These are phyloP conservation scores for Sturmia bella DNA, from an alignment of 2,888 invertebrate species.

Conservation along the genomic window DNA sequence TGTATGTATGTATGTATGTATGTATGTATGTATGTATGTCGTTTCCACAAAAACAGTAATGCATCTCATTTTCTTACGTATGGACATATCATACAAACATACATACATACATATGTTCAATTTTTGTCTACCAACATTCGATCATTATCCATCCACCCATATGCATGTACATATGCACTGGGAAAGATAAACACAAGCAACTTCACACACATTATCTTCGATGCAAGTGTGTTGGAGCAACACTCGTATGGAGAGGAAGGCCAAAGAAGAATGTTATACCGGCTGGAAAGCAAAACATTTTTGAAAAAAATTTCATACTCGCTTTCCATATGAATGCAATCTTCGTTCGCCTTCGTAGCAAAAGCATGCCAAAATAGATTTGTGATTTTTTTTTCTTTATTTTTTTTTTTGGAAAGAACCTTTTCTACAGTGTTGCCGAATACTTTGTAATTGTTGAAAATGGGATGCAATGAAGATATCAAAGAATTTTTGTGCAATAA, in stretches of 20 bases:
- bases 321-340: slow-evolving; percentile 32
- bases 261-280: neutral
- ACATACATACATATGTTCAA: neutral
- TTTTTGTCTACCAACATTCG: slow-evolving; percentile 52
- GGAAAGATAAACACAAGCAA: slow-evolving; percentile 60
- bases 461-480: too few relatives aligned
- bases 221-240: slow-evolving; percentile 39
- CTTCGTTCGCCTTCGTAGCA: slow-evolving; percentile 18
- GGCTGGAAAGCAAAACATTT: slow-evolving; percentile 19
- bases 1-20: too few relatives aligned
- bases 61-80: slow-evolving; percentile 23
- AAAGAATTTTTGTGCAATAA: too few relatives aligned
- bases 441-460: too few relatives aligned
- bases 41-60: too few relatives aligned
- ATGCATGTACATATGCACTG: too few relatives aligned
- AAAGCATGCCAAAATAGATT: slow-evolving; percentile 50
- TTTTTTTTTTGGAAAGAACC: slow-evolving; percentile 34
- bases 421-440: too few relatives aligned
- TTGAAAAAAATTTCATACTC: slow-evolving; percentile 48
- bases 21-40: too few relatives aligned
- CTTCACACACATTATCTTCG: slow-evolving; percentile 3
- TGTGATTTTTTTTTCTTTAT: slow-evolving; percentile 15
- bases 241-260: neutral
- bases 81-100: too few relatives aligned
- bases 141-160: slow-evolving; percentile 61